Evolutionary conservation across 2,113 vertebrate species (phyloP).

Genomic region (Peromyscus maniculatus): DNA sequence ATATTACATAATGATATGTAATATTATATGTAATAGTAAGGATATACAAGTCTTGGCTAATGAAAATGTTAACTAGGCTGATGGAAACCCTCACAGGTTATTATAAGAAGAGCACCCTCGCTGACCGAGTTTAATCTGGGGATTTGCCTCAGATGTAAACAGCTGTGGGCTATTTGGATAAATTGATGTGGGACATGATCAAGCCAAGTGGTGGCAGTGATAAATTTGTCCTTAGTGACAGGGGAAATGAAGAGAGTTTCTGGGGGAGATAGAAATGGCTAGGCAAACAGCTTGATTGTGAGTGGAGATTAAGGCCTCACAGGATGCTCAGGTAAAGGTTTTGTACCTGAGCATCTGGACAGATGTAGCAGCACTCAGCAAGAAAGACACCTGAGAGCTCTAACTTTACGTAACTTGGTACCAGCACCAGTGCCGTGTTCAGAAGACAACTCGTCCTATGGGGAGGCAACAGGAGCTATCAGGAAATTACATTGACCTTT

Average conservation of each 20-base stretch:
- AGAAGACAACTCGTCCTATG: not conserved
- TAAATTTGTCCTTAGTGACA: not conserved
- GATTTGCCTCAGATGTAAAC: not conserved
- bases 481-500: conserved; percentile 69
- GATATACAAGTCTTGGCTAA: not conserved
- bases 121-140: not conserved
- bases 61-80: not conserved
- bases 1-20: no score
- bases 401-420: not conserved
- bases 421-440: not conserved
- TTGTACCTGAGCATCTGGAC: not conserved
- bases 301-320: not conserved
- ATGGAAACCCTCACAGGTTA: not conserved
- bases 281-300: not conserved
- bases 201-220: not conserved
- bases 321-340: not conserved
- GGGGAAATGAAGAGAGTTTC: not conserved
- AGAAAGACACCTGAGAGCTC: not conserved
- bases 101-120: not conserved
- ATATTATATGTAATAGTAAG: not conserved
- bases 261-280: not conserved
- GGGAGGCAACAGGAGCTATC: not conserved
- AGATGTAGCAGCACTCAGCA: not conserved
- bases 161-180: not conserved
- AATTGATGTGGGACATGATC: not conserved